Evolutionary conservation across 2,113 vertebrate species (phyloP).

Genomic region (Chloropsis hardwickii): DNA sequence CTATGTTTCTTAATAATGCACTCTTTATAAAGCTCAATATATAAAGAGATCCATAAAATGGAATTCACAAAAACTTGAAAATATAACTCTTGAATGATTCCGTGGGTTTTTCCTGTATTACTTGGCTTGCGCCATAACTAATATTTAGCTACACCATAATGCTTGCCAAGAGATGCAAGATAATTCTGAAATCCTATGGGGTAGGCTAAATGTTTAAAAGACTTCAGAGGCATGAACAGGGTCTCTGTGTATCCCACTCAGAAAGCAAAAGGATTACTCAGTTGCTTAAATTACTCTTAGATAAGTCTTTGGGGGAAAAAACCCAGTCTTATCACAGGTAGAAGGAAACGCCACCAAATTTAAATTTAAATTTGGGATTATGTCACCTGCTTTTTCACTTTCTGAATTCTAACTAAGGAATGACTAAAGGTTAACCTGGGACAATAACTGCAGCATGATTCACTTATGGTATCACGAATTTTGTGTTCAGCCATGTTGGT

Average conservation of each 20-base stretch:
- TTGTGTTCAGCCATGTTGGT: not conserved
- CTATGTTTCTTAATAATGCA: not conserved
- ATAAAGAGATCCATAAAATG: not conserved
- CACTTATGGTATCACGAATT: not conserved
- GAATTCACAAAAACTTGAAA: not conserved
- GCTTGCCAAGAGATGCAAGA: slow-evolving; percentile 1
- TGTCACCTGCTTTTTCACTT: not conserved
- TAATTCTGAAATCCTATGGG: not conserved
- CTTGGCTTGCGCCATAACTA: not conserved
- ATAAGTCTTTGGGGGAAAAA: not conserved
- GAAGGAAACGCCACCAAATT: fast-evolving
- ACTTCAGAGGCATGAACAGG: not conserved
- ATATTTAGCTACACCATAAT: slow-evolving; percentile 24
- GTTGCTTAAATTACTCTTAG: not conserved
- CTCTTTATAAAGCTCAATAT: not conserved
- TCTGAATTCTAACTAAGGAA: not conserved
- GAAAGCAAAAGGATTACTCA: not conserved
- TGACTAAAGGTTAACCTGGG: not conserved
- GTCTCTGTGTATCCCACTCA: not conserved
- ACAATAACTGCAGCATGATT: not conserved
- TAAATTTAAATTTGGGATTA: not conserved
- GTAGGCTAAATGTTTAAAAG: not conserved
- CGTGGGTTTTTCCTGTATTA: not conserved
- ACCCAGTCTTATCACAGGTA: not conserved
- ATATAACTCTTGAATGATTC: not conserved